These are phyloP conservation scores for Acleris holmiana DNA, from an alignment of 2,888 invertebrate species.

Conservation along the genomic window DNA sequence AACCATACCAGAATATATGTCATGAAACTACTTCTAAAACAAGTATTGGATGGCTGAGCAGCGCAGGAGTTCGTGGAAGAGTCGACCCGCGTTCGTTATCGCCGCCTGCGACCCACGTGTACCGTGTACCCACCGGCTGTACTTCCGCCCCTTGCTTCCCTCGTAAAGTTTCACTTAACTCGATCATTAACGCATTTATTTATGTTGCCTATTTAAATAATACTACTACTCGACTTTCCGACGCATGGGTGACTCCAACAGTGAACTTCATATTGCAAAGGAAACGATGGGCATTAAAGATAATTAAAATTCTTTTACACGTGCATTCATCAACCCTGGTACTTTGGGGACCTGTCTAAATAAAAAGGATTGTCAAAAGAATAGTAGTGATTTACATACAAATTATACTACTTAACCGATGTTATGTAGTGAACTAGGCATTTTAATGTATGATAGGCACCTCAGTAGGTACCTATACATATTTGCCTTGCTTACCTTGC, in stretches of 20 bases:
- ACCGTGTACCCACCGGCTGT: conserved; percentile 51
- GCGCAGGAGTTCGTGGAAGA: not conserved
- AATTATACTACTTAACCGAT: too few relatives aligned
- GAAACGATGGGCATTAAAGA: conserved; percentile 25
- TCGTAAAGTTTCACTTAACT: conserved; percentile 38
- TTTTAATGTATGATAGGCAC: too few relatives aligned
- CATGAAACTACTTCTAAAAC: too few relatives aligned
- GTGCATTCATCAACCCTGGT: conserved; percentile 13
- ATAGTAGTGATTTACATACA: not conserved
- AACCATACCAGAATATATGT: too few relatives aligned
- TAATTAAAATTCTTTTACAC: conserved; percentile 24
- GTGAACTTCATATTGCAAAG: conserved; percentile 26
- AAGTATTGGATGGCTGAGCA: not conserved
- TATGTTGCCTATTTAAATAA: conserved; percentile 35
- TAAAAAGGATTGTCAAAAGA: not conserved
- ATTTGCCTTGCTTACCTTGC: too few relatives aligned
- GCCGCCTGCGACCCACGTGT: conserved; percentile 72
- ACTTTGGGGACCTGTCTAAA: conserved; percentile 1
- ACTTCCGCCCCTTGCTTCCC: conserved; percentile 75
- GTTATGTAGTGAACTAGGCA: too few relatives aligned
- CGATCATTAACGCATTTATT: conserved; percentile 38
- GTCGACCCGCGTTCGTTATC: conserved; percentile 58
- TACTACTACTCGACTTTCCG: conserved; percentile 24
- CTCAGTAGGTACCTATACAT: too few relatives aligned
- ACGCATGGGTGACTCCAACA: conserved; percentile 28